Percentiles rank a stretch among this genome's conserved stretches.
phyloP scores from a whole-genome alignment of 2,888 invertebrate species.

The Euplexia lucipara region DNA sequence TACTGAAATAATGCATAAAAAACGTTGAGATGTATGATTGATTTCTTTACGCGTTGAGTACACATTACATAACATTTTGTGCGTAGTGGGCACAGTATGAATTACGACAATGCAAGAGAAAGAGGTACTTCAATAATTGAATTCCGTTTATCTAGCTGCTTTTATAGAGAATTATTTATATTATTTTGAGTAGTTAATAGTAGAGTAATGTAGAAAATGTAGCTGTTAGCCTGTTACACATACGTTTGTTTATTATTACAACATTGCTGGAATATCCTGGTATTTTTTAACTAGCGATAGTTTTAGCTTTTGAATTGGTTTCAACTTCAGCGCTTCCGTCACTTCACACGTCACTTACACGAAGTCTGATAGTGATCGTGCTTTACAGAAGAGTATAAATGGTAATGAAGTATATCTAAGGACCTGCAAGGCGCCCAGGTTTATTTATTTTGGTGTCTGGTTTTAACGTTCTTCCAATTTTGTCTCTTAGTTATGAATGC shows the following conservation, averaged over 20 bases:
- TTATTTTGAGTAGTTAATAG: conserved; percentile 31
- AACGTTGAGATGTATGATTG: conserved; percentile 32
- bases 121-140: conserved; percentile 27
- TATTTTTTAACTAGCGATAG: conserved; percentile 21
- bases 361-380: conserved; percentile 7
- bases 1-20: conserved; percentile 26
- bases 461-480: conserved; percentile 29
- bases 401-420: conserved; percentile 11
- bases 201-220: conserved; percentile 36
- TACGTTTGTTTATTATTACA: conserved; percentile 16
- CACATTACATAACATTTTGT: conserved; percentile 35
- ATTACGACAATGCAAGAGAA: conserved; percentile 22
- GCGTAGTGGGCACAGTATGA: conserved; percentile 13
- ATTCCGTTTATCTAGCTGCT: conserved; percentile 24
- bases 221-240: conserved; percentile 26
- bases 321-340: conserved; percentile 12
- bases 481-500: conserved; percentile 6
- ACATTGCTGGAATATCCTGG: conserved; percentile 22
- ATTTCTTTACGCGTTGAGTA: conserved; percentile 32
- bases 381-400: conserved; percentile 29
- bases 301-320: conserved; percentile 28
- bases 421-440: conserved; percentile 16
- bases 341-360: conserved; percentile 14
- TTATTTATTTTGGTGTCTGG: conserved; percentile 24
- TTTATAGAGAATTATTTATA: conserved; percentile 23